These are phyloP conservation scores for Platyrinchus mystaceus DNA, from an alignment of 2,797 vertebrate genomes.

Conservation along the genomic window DNA sequence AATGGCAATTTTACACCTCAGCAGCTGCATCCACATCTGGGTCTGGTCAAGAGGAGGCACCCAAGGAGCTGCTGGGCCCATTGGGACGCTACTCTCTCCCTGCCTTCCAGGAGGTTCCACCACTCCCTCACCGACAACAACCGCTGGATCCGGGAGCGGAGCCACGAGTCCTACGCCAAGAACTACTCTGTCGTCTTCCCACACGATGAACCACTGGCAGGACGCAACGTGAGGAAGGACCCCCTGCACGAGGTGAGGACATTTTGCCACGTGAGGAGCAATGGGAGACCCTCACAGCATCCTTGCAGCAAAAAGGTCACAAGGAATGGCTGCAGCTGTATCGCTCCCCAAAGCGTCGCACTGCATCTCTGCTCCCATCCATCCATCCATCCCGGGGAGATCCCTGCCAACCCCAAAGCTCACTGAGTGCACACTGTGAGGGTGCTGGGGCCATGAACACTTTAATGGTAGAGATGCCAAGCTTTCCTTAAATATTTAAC, in stretches of 20 bases:
- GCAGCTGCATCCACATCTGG: neutral
- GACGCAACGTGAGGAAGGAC: slow-evolving; percentile 87
- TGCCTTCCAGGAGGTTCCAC: slow-evolving; percentile 83
- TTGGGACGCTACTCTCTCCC: rapidly evolving
- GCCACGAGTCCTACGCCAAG: slow-evolving; percentile 95
- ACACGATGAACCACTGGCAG: slow-evolving; percentile 91
- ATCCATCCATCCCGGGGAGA: neutral
- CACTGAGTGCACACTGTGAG: rapidly evolving
- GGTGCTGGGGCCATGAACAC: rapidly evolving
- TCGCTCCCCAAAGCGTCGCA: rapidly evolving
- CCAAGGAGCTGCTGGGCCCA: rapidly evolving
- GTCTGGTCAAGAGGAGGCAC: neutral
- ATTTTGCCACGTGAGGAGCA: rapidly evolving
- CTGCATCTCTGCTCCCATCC: neutral
- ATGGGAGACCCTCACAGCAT: neutral
- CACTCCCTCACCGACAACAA: slow-evolving; percentile 83
- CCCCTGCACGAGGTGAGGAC: slow-evolving; percentile 87
- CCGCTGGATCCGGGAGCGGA: slow-evolving; percentile 91
- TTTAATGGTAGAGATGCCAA: neutral
- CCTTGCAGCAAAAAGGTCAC: neutral
- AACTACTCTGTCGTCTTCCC: slow-evolving; percentile 95
- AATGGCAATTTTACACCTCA: neutral
- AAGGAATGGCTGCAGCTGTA: rapidly evolving
- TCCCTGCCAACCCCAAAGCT: neutral
- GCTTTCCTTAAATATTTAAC: neutral